Evolutionary conservation across 2,113 vertebrate genomes (phyloP).

Genomic region (Helogale parvula): DNA sequence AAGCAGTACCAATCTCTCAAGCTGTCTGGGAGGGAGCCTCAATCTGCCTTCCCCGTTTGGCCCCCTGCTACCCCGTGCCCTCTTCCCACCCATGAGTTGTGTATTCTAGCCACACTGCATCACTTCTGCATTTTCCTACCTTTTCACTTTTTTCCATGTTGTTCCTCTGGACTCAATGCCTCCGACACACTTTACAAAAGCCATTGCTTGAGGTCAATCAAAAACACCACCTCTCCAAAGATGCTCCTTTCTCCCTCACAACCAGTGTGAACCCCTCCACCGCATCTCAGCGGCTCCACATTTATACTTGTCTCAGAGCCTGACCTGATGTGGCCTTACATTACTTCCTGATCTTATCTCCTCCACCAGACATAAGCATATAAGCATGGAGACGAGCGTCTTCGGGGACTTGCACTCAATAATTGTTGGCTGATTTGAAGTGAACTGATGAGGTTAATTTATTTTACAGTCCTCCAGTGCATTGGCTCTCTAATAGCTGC

Average conservation of each 20-base stretch:
- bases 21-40: neutral
- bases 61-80: neutral
- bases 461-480: conserved; percentile 54
- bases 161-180: neutral
- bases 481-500: neutral
- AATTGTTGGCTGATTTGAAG: conserved; percentile 58
- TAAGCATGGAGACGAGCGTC: neutral
- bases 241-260: neutral
- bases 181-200: neutral
- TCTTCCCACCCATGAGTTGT: neutral
- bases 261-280: neutral
- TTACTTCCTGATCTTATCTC: conserved; percentile 26
- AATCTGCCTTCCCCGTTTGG: neutral
- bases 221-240: neutral
- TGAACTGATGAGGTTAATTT: conserved; percentile 57
- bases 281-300: neutral
- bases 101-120: neutral
- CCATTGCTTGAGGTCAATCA: neutral
- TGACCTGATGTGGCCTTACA: neutral
- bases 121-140: neutral
- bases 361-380: conserved; percentile 15
- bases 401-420: conserved; percentile 31
- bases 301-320: neutral
- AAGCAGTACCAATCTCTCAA: neutral
- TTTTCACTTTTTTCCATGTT: neutral